Conservation (phyloP, 2,888 invertebrate species). For the Barypeithes pellucidus region DNA sequence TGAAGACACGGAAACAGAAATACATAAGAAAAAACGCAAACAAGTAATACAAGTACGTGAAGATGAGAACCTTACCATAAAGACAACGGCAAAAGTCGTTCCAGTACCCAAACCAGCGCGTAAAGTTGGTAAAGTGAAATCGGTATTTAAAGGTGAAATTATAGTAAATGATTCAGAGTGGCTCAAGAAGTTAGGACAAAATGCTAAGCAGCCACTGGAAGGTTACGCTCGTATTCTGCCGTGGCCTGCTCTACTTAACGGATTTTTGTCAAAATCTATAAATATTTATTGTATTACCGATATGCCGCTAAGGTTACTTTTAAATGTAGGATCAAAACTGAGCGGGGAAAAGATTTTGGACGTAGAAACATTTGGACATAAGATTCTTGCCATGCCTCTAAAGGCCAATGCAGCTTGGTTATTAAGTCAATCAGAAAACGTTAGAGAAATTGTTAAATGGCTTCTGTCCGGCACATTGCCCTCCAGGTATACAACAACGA, state of each 20-base stretch:
- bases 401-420: constrained; percentile 31
- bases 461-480: constrained; percentile 62
- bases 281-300: constrained; percentile 61
- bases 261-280: constrained; percentile 57
- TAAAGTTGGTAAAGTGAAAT: constrained; percentile 7
- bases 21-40: constrained; percentile 43
- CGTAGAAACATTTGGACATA: constrained; percentile 51
- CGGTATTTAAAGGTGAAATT: constrained; percentile 60
- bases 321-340: constrained; percentile 56
- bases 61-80: constrained; percentile 14
- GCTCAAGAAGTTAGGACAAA: constrained; percentile 56
- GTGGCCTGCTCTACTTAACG: constrained; percentile 60
- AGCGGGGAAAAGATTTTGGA: constrained; percentile 60
- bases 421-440: constrained; percentile 43
- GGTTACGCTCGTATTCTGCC: constrained; percentile 62
- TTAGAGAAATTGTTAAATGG: constrained; percentile 64
- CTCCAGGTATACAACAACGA: constrained; percentile 56
- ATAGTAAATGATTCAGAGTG: constrained; percentile 57
- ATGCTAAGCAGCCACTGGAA: constrained; percentile 51
- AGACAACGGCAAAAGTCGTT: background rate
- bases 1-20: constrained; percentile 10
- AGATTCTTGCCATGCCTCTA: constrained; percentile 49
- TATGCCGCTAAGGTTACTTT: constrained; percentile 56
- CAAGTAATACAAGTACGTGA: constrained; percentile 42
- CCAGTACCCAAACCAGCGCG: background rate